phyloP scores from a whole-genome alignment of 37 sponge, comb jelly and placozoan genomes.

The Eunapius fragilis region DNA sequence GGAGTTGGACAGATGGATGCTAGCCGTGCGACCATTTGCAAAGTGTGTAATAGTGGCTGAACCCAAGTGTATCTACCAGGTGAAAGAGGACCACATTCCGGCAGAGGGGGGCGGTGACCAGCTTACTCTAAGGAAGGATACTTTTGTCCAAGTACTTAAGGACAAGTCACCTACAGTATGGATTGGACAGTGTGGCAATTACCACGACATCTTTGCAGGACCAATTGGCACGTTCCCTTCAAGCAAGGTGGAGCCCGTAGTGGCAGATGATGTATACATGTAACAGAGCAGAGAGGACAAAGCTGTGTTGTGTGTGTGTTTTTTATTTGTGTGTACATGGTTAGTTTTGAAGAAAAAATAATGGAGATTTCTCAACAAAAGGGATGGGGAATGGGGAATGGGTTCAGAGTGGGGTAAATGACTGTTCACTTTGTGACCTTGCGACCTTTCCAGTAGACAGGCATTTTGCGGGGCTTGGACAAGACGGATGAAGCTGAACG shows the following conservation, averaged over 20 bases:
- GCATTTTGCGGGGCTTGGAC: constrained; percentile 40
- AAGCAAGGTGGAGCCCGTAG: constrained; percentile 8
- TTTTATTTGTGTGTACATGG: not conserved
- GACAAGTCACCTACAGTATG: constrained; percentile 18
- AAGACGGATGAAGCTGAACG: constrained; percentile 76
- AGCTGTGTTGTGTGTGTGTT: not conserved
- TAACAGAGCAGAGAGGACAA: not conserved
- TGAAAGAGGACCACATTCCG: constrained; percentile 35
- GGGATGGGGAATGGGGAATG: too few species aligned
- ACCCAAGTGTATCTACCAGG: constrained; percentile 25
- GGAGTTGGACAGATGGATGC: constrained; percentile 33
- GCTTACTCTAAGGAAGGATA: constrained; percentile 42
- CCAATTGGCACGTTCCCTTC: constrained; percentile 48
- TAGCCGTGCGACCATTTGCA: constrained; percentile 3
- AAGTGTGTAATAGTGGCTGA: constrained; percentile 12
- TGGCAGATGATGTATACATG: constrained; percentile 45
- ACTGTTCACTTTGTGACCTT: constrained; percentile 30
- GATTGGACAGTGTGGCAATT: constrained; percentile 38
- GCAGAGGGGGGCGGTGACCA: constrained; percentile 9
- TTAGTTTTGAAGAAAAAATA: too few species aligned
- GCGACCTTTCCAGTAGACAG: constrained; percentile 59
- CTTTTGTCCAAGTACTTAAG: constrained; percentile 17
- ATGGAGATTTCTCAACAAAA: too few species aligned
- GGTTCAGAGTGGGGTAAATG: too few species aligned
- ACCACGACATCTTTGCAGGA: not conserved